Evolutionary conservation across 2,888 invertebrate genomes (phyloP).

Genomic region (Bellardia bayeri): DNA sequence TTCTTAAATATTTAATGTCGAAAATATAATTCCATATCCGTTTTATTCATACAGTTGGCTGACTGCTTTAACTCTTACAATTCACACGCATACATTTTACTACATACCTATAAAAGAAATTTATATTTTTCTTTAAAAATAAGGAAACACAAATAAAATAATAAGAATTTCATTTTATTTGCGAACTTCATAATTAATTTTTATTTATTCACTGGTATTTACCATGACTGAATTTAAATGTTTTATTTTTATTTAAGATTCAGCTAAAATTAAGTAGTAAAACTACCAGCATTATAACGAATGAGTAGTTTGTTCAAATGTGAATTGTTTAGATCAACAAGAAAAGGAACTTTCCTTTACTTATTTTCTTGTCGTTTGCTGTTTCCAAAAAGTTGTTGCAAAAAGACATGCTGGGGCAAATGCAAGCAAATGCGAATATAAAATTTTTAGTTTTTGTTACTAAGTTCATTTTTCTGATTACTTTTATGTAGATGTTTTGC

Average conservation of each 20-base stretch:
- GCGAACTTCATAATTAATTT: slow-evolving; percentile 16
- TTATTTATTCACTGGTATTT: slow-evolving; percentile 36
- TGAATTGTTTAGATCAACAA: neutral
- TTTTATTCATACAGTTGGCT: neutral
- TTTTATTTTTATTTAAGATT: slow-evolving; percentile 16
- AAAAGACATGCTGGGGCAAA: neutral
- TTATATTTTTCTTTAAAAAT: too few species aligned
- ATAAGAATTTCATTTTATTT: neutral
- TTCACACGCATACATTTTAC: too few species aligned
- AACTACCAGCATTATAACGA: neutral
- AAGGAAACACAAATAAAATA: neutral
- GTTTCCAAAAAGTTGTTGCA: neutral
- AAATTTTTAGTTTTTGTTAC: slow-evolving; percentile 14
- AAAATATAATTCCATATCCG: slow-evolving; percentile 53
- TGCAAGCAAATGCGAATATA: slow-evolving; percentile 3
- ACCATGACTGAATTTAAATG: slow-evolving; percentile 32
- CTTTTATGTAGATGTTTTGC: slow-evolving; percentile 56
- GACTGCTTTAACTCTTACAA: too few species aligned
- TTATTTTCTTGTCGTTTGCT: neutral
- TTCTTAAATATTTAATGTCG: slow-evolving; percentile 23
- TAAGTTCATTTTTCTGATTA: slow-evolving; percentile 59
- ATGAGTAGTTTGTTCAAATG: neutral
- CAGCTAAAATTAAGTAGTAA: neutral
- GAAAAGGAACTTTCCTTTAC: slow-evolving; percentile 24
- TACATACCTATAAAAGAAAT: too few species aligned